Base-by-base conservation (phyloP, 2,797 vertebrate species). In the Cephalopachus bancanus region DNA sequence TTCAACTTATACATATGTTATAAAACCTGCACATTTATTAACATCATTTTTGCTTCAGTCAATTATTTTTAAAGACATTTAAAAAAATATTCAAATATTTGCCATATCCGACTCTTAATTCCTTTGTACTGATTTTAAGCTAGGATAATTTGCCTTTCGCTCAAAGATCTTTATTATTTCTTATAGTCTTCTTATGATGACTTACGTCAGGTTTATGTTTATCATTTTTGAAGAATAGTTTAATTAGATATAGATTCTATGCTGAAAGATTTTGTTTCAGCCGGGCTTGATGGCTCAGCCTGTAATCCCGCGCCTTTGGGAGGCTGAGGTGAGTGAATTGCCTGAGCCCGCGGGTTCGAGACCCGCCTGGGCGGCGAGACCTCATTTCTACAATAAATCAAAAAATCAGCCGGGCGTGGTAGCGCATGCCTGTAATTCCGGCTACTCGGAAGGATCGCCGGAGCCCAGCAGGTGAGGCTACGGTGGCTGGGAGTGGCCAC, bases 1-100 rank as follows among this genome's bases (percentile, higher is more conserved):
- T 69, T 62, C 17, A 69, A 49, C 33, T 87, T 71, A 22, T 76
- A 37, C 10, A 59, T 67, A 67, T 59, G 44, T 9, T 80, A 80
- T 51, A 89, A 89, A 83, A 89, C 11, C 16, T 76, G 44, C 33
- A 75, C 15, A 60, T 67, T 75, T 0, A 8, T 14, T 89, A 16
- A 83, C 22, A 64, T 57, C 49, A 69, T 30, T 94, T 83, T 60
- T 64, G 57, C 16, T 37, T 9, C 69, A 60, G 5, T 51, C 37
- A 89, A 84, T 53, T 84, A 67, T 83, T 94, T 90, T 76, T 55
- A 12, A 90, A 84, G 87, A 69, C 7, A 84, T 90, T 90, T 84
- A 44, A 76, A 10, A 55, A 67, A 71, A 64, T 76, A 37, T 9
- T 57, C 30, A 90, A 14, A 44, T 33, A 69, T 60, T 94, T 67